Evolutionary conservation across 2,888 invertebrate genomes (phyloP), one percentile per base, ranked within the genome.

Genomic region (Drosophila antonietae): DNA sequence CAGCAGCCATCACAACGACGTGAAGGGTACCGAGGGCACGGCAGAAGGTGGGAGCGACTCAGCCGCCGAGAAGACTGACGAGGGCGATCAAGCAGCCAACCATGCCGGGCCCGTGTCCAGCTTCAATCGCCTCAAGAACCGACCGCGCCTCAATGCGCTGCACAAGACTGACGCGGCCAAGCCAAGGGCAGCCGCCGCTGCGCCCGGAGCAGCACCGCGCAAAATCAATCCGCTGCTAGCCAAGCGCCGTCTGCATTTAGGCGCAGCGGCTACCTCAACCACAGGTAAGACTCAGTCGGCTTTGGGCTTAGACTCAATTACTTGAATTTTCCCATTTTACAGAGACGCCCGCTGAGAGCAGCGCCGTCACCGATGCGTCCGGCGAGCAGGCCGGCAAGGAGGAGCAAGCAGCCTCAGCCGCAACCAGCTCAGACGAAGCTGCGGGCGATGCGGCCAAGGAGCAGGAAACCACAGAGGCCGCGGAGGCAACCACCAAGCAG

Each of bases 401-500:
- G 47, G 79, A 83, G 35, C 51, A 51, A 33, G 61, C 73, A 12
- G 67, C 66, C 57, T 75, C 81, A 18, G 78, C 78, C 18, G 66
- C 47, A 31, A 4, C 18, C 59, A 31, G 63, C 12, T 83, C 87
- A 4, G 89, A 88, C 15, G 82, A 80, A 20, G 64, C 80, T 10
- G 83, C 80, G 12, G 84, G 73, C 10, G 83, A 85, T 3, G 68
- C 68, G 23, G 70, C 74, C 41, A 53, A 53, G 53, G 53, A 53
- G 39, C 53, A 53, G 39, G 53, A 53, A 23, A 53, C 53, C 53
- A 53, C 53, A 23, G 53, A 53, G 39, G 53, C 53, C 3, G 53
- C 53, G 15, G 53, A 53, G 53, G 53, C 53, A 59, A 90, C 94
- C 47, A 90, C 94, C 35, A 94, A 95, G 69, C 94, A 94, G 53